Conservation (phyloP, 2,888 invertebrate species). For the Anodontia alba region DNA sequence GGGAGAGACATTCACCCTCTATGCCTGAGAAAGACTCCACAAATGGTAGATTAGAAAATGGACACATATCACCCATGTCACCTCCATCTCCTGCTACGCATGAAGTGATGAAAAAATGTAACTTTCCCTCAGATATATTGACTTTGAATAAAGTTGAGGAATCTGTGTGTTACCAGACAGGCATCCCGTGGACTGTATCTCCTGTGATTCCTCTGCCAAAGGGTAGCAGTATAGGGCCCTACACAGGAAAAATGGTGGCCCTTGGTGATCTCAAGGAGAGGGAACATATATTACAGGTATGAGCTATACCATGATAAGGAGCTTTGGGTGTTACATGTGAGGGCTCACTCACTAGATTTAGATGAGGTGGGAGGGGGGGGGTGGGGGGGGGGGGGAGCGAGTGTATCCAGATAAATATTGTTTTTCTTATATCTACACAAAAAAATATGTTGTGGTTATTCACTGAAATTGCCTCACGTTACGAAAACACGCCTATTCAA, state of each 20-base stretch:
- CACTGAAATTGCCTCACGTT: too few species aligned
- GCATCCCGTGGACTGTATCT: slow-evolving; percentile 74
- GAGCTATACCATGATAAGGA: too few species aligned
- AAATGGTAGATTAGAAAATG: background rate
- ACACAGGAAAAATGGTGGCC: slow-evolving; percentile 73
- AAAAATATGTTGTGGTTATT: too few species aligned
- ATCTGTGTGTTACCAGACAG: slow-evolving; percentile 67
- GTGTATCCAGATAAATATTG: too few species aligned
- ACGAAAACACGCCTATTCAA: too few species aligned
- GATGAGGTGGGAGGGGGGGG: too few species aligned
- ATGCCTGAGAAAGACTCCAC: background rate
- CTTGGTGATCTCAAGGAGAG: slow-evolving; percentile 74
- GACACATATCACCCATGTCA: background rate
- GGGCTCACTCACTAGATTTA: too few species aligned
- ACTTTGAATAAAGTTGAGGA: slow-evolving; percentile 73
- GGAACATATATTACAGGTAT: slow-evolving; percentile 76
- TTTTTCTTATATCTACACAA: too few species aligned
- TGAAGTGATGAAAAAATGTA: slow-evolving; percentile 69
- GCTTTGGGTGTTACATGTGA: too few species aligned
- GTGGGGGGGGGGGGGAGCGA: too few species aligned
- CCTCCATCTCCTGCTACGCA: slow-evolving; percentile 13
- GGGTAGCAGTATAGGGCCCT: slow-evolving; percentile 78
- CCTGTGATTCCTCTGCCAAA: slow-evolving; percentile 72
- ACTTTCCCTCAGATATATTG: slow-evolving; percentile 74
- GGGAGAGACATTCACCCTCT: slow-evolving; percentile 7